Evolutionary conservation across 2,797 vertebrate genomes (phyloP).

Genomic region (Cheracebus regulus): DNA sequence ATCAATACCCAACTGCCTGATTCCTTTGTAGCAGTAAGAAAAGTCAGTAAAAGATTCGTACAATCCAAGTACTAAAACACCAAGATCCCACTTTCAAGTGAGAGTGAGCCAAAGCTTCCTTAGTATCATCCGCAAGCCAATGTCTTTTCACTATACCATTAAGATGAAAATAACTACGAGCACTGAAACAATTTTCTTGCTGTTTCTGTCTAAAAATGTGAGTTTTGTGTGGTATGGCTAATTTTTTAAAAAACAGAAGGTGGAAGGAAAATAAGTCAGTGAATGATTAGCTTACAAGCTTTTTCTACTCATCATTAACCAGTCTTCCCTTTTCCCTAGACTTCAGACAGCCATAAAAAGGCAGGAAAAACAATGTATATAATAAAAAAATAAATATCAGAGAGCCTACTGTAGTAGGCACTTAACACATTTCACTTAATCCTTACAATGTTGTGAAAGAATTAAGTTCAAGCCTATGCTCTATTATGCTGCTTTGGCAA

Average conservation of each 20-base stretch:
- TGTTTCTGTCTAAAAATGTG: slow-evolving; percentile 21
- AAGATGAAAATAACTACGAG: slow-evolving; percentile 47
- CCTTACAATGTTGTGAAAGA: neutral
- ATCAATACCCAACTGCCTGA: neutral
- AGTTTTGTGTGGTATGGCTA: neutral
- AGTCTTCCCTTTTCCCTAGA: slow-evolving; percentile 1
- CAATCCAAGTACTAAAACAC: neutral
- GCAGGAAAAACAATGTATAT: slow-evolving; percentile 7
- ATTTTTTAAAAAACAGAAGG: neutral
- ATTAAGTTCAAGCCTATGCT: neutral
- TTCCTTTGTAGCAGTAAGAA: slow-evolving; percentile 8
- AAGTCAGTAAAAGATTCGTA: neutral
- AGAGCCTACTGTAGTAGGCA: slow-evolving; percentile 52
- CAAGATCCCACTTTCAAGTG: neutral
- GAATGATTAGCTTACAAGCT: slow-evolving; percentile 25
- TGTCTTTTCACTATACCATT: slow-evolving; percentile 12
- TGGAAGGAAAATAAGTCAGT: slow-evolving; percentile 29
- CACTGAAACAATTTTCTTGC: neutral
- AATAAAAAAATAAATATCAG: slow-evolving; percentile 57
- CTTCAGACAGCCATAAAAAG: slow-evolving; percentile 55
- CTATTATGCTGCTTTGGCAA: neutral
- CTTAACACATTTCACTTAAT: slow-evolving; percentile 42
- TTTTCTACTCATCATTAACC: slow-evolving; percentile 22
- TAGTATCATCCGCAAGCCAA: neutral
- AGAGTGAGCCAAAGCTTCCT: neutral